Percentiles rank a stretch among this genome's conserved stretches.
phyloP scores from a whole-genome alignment of 2,113 vertebrate species.

The Ptilorrhoa leucosticta region DNA sequence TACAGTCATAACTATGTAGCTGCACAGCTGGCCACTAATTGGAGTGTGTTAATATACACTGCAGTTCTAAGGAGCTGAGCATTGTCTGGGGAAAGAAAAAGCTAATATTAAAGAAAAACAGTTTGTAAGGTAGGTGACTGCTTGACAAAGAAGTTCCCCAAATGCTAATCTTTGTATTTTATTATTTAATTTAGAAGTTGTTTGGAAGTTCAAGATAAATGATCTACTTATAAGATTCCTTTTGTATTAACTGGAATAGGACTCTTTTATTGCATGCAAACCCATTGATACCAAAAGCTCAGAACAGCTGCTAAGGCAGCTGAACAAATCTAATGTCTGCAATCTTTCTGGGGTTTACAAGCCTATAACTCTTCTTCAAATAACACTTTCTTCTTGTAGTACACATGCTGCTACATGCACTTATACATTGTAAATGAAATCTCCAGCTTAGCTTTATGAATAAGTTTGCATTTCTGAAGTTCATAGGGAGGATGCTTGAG shows the following conservation, averaged over 20 bases:
- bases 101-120: not conserved
- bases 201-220: not conserved
- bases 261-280: not conserved
- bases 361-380: not conserved
- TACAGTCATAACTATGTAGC: not conserved
- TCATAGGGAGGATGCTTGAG: not conserved
- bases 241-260: not conserved
- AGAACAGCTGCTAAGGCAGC: slow-evolving; percentile 23
- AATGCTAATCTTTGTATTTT: slow-evolving; percentile 4
- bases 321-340: slow-evolving; percentile 30
- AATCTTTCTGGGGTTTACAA: slow-evolving; percentile 10
- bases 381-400: not conserved
- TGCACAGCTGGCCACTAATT: not conserved
- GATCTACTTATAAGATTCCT: not conserved
- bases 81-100: not conserved
- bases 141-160: not conserved
- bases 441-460: not conserved
- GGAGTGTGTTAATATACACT: not conserved
- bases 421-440: not conserved
- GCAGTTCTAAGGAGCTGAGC: not conserved
- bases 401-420: not conserved
- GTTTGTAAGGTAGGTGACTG: not conserved
- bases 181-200: slow-evolving; percentile 26
- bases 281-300: slow-evolving; percentile 5
- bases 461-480: not conserved